Evolutionary conservation across 2,888 invertebrate genomes (phyloP), one percentile per base, ranked within the genome.

Genomic region (Catocala fraxini): DNA sequence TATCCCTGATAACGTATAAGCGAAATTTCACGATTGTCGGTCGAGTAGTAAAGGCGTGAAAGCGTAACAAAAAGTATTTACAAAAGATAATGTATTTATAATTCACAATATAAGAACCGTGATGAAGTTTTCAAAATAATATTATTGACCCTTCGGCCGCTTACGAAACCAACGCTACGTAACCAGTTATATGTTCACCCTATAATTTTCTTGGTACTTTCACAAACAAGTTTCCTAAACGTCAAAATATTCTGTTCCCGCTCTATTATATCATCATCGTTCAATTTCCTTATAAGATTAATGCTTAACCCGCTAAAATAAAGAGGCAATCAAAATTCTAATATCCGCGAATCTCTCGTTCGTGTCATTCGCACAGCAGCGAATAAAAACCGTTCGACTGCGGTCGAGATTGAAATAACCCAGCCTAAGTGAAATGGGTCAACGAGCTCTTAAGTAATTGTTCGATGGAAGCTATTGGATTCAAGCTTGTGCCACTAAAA

Each of bases 381-480:
- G 73, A 73, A 79, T 79, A 78, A 82, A 84, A 82, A 76, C 66
- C 73, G 63, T 65, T 73, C 68, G 65, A 65, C 63, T 76, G 71
- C 69, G 69, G 70, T 75, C 62, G 75, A 72, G 74, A 78, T 80
- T 81, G 78, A 79, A 86, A 86, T 85, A 85, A 77, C 82, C 75
- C 68, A 65, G 61, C 71, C 69, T 64, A 70, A 77, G 68, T 81
- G 79, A 91, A 90, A 81, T 87, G 75, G 90, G 90, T 89, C 89
- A 89, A 89, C 83, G 79, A 77, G 75, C 82, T 83, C 85, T 88
- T 83, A 87, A 84, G 86, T 88, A 86, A 90, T 88, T 87, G 86
- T 86, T 81, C 75, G 83, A 86, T 81, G 67, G 71, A 75, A 68
- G 80, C 77, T 79, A 77, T 82, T 82, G 75, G 74, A 74, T 73